A percentile compares a stretch with the other conserved stretches of the same genome.
Conservation (phyloP, 2,113 vertebrate species). For the Notechis scutatus region DNA sequence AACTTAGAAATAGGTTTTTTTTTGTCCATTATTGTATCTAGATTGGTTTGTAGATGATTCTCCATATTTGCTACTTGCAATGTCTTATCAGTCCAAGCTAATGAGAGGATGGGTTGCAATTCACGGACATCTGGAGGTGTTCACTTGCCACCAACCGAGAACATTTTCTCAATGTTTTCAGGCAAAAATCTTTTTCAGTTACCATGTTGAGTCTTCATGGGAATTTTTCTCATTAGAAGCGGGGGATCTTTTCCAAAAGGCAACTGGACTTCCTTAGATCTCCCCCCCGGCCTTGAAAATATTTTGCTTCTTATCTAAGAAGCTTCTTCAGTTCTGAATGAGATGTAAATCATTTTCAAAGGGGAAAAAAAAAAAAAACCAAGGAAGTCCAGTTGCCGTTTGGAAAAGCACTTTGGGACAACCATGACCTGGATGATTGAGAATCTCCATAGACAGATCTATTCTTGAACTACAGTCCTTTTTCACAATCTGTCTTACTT, state of each 20-base stretch:
- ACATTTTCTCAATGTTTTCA: background rate
- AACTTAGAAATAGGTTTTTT: background rate
- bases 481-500: background rate
- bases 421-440: background rate
- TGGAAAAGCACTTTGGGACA: background rate
- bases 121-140: background rate
- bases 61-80: background rate
- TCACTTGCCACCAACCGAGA: background rate
- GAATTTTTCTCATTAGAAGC: background rate
- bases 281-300: background rate
- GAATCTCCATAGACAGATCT: background rate
- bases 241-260: background rate
- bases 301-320: background rate
- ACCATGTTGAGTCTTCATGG: background rate
- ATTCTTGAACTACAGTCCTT: background rate
- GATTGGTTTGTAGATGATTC: background rate
- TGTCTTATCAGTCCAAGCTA: background rate
- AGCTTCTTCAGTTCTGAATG: background rate
- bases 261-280: background rate
- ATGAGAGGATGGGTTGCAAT: background rate
- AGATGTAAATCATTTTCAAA: background rate
- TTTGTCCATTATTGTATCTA: background rate
- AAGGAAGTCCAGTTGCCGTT: background rate
- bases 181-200: background rate
- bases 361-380: fast-evolving